phyloP scores from a whole-genome alignment of 2,888 invertebrate genomes.

The Philereme transversata region DNA sequence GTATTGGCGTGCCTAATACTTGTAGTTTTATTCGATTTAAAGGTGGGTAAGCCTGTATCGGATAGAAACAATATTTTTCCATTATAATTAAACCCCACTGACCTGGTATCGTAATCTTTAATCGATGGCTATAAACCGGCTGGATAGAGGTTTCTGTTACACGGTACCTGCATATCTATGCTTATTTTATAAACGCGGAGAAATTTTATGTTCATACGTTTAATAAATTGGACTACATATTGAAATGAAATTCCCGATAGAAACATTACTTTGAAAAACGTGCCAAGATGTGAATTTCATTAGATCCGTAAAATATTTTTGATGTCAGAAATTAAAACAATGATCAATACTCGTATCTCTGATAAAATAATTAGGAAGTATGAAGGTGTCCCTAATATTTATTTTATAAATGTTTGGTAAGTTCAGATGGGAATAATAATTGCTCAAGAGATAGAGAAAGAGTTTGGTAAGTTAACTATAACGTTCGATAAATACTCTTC shows the following conservation, averaged over 20 bases:
- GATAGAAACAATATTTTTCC: conserved; percentile 34
- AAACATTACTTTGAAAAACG: too few relatives aligned
- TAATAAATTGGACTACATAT: conserved; percentile 19
- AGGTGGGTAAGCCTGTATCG: conserved; percentile 3
- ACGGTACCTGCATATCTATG: conserved; percentile 43
- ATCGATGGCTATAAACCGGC: conserved; percentile 60
- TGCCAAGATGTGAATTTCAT: too few relatives aligned
- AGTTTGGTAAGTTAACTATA: too few relatives aligned
- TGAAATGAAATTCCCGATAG: conserved; percentile 3
- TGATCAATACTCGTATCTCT: too few relatives aligned
- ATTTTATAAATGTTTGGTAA: too few relatives aligned
- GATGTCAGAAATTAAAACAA: too few relatives aligned
- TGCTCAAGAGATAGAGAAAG: too few relatives aligned
- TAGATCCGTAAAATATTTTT: too few relatives aligned
- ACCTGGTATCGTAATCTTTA: conserved; percentile 58
- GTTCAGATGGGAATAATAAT: too few relatives aligned
- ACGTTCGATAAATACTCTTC: conserved; percentile 2
- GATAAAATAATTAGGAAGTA: too few relatives aligned
- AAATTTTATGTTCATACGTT: conserved; percentile 37
- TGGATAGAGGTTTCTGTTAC: conserved; percentile 59
- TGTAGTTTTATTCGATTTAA: background rate
- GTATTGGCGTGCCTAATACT: too few relatives aligned
- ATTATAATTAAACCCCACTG: conserved; percentile 53
- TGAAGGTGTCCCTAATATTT: too few relatives aligned
- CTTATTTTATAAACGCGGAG: conserved; percentile 38